Percentiles rank a stretch among this genome's conserved stretches.
Conservation (phyloP, 2,888 invertebrate species). For the Aporophyla nigra region DNA sequence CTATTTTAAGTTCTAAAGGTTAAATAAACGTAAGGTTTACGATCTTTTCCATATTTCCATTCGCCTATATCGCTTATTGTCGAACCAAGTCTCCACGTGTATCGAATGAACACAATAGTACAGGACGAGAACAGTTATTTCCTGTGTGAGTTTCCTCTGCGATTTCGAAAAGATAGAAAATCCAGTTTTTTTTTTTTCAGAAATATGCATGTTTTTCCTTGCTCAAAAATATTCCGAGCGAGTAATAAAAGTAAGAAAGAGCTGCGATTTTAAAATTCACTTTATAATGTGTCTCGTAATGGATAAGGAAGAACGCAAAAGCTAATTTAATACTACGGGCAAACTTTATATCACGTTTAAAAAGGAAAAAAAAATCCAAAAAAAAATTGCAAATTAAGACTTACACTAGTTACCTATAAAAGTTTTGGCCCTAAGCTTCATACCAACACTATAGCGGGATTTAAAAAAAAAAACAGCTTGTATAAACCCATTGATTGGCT, state of each 20-base stretch:
- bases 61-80: neutral
- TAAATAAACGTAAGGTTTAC: neutral
- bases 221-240: neutral
- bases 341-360: neutral
- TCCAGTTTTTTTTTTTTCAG: neutral
- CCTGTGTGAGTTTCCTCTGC: slow-evolving; percentile 18
- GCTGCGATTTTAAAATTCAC: slow-evolving; percentile 11
- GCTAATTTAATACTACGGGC: neutral
- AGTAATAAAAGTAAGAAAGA: neutral
- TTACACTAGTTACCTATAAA: neutral
- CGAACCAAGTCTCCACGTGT: neutral
- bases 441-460: neutral
- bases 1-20: neutral
- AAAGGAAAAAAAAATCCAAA: neutral
- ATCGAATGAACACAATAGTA: slow-evolving; percentile 19
- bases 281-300: neutral
- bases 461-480: neutral
- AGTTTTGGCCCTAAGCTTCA: neutral
- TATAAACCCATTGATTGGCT: neutral
- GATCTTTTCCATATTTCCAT: neutral
- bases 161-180: neutral
- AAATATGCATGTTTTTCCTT: slow-evolving; percentile 14
- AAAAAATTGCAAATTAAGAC: neutral
- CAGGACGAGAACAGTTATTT: slow-evolving; percentile 30
- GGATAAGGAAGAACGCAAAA: neutral